phyloP scores from a whole-genome alignment of 2,888 invertebrate genomes.

The Anthophora plumipes region DNA sequence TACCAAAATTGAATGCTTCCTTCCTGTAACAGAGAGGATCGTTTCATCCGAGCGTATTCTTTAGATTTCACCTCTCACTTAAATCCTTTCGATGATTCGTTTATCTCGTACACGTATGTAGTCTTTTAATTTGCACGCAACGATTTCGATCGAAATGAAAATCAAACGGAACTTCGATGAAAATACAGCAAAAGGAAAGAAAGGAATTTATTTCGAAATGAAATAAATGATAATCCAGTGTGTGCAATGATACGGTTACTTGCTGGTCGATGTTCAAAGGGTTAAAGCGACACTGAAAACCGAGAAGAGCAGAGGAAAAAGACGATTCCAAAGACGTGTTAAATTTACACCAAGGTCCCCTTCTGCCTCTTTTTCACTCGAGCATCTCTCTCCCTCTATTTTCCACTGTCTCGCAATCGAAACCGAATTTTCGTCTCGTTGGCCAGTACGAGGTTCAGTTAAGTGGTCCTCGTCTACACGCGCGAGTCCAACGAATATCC shows the following conservation, averaged over 20 bases:
- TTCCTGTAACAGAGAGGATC: neutral
- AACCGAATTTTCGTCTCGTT: conserved; percentile 32
- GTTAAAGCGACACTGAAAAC: too few species aligned
- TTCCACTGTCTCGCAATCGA: conserved; percentile 20
- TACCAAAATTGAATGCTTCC: neutral
- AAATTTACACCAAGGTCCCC: conserved; percentile 51
- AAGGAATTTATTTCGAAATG: too few species aligned
- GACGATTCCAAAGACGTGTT: conserved; percentile 29
- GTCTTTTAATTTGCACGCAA: too few species aligned
- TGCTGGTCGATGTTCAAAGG: too few species aligned
- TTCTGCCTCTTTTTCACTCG: conserved; percentile 30
- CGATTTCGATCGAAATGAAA: too few species aligned
- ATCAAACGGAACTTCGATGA: too few species aligned
- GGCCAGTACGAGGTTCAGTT: conserved; percentile 1
- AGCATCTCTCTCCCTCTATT: neutral
- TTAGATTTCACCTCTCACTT: neutral
- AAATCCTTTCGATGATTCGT: neutral
- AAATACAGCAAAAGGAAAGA: too few species aligned
- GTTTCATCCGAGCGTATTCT: neutral
- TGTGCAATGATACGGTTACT: too few species aligned
- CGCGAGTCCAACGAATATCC: neutral
- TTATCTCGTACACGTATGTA: too few species aligned
- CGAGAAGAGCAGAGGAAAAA: neutral
- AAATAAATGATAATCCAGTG: too few species aligned
- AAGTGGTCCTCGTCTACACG: conserved; percentile 4